A percentile compares a stretch with the other conserved stretches of the same genome.
Evolutionary conservation across 1,140 invertebrate species (phyloP).

Genomic region (Octopus sinensis): DNA sequence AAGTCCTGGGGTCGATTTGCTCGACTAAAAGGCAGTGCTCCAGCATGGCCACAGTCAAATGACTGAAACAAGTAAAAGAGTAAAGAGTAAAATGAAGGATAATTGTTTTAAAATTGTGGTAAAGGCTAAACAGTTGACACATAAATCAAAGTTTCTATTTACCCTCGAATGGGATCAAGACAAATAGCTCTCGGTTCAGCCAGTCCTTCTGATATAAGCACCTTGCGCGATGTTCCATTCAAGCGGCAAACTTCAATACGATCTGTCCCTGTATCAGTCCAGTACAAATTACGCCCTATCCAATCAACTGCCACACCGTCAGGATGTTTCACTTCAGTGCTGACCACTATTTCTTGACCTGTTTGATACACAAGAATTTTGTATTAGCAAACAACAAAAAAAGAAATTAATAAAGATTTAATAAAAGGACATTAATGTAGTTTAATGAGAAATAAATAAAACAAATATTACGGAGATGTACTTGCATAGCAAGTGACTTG

Average conservation of each 20-base stretch:
- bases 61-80: too few species aligned
- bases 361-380: not conserved
- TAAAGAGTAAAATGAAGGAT: too few species aligned
- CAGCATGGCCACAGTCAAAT: too few species aligned
- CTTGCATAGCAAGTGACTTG: too few species aligned
- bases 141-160: slow-evolving; percentile 30
- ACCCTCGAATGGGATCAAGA: slow-evolving; percentile 85
- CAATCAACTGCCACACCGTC: slow-evolving; percentile 93
- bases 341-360: slow-evolving; percentile 48
- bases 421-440: too few species aligned
- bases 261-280: slow-evolving; percentile 89
- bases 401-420: not conserved
- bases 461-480: too few species aligned
- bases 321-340: slow-evolving; percentile 69
- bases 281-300: slow-evolving; percentile 88
- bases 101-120: too few species aligned
- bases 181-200: slow-evolving; percentile 91
- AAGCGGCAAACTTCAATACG: slow-evolving; percentile 89
- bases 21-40: too few species aligned
- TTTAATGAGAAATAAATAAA: too few species aligned
- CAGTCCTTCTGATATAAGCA: slow-evolving; percentile 75
- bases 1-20: too few species aligned
- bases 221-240: slow-evolving; percentile 71
- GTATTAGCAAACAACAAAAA: slow-evolving; percentile 20
- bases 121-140: too few species aligned